Base-by-base conservation (phyloP, 2,888 invertebrate genomes). In the Xylota segnis region DNA sequence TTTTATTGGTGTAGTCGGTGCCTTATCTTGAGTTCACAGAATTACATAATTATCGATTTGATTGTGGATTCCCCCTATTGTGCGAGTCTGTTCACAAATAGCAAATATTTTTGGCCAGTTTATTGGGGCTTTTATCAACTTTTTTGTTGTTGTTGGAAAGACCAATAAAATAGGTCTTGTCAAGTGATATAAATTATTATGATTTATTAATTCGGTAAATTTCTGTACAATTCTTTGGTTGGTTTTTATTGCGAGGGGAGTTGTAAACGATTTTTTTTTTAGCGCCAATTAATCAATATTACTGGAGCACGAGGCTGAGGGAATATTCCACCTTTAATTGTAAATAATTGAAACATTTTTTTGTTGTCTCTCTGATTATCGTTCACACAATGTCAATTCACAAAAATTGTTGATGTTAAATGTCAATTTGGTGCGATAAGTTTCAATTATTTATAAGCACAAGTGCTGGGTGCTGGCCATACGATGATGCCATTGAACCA, bases 21-120 rank as follows among this genome's bases (percentile, higher is more conserved):
- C 27, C 76, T 86, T 86, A 86, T 86, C 86, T 72, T 50, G 43
- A 56, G 68, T 86, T 77, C 50, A 68, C 61, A 82, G 58, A 47
- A 43, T 65, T 65, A 47, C 52, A 75, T 70, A 70, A 75, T 43
- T 75, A 75, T 71, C 70, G 63, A 70, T 81, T 84, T 63, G 47
- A 70, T 78, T 75, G 43, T 43, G 74, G 65, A 45, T 61, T 78
- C 65, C 71, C 45, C 43, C 43, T 14, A n/a, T 18, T 32, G n/a
- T 37, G n/a, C 29, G 47, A 18, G 34, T 34, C 27, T 23, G 58
- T 45, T 47, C 18, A 7, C 47, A 18, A 47, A 47, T 4, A n/a
- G 5, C 5, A 43, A 14, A 14, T 6, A 14, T 14, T 43, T 52
- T 50, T 32, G 23, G 74, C 40, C 54, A 54, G 16, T 75, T 66